Base-by-base conservation (phyloP, 2,888 invertebrate species). In the Stictocephala bisonia region DNA sequence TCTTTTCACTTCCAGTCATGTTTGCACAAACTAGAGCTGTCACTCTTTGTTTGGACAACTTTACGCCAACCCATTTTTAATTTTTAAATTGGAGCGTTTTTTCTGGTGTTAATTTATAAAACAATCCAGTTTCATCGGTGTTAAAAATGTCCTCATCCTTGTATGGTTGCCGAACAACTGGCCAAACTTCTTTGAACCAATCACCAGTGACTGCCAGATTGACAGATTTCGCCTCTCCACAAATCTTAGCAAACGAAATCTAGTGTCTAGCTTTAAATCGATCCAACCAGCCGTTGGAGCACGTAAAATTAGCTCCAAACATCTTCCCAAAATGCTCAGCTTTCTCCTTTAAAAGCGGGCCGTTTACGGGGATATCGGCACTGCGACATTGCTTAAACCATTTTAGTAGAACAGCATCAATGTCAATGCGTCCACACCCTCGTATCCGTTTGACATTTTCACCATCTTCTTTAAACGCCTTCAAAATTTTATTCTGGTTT, bases 1-100 rank as follows among this genome's bases (percentile, higher is more conserved):
- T 75, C 81, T 82, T 82, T 77, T 81, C 80, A 75, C 78, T 76
- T 29, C 82, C 82, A 76, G 74, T 77, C 78, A 81, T 81, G 77
- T 82, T 82, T 4, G 79, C 78, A 74, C 79, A 79, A 48, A 82
- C 78, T 50, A 82, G 75, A 50, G 82, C 78, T 7, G 81, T 83
- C 64, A 83, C 68, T 71, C 81, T 76, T 27, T 79, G 78, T 72
- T 82, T 80, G 20, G 78, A 79, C 3, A 78, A 70, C 70, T 78
- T 79, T 64, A 80, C 82, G 35, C 80, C 80, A 3, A 50, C 68
- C 75, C 80, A 81, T 68, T 80, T 80, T 74, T 82, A 81, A 26
- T 79, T 79, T 80, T 80, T 79, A 67, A 79, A 79, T 68, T 74
- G 75, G 13, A 79, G 67, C 0, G 78, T 79, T 75, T 78, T 79